Evolutionary conservation across 2,113 vertebrate species (phyloP), one percentile per base, ranked within the genome.

Genomic region (rabbit (Oryctolagus cuniculus)): DNA sequence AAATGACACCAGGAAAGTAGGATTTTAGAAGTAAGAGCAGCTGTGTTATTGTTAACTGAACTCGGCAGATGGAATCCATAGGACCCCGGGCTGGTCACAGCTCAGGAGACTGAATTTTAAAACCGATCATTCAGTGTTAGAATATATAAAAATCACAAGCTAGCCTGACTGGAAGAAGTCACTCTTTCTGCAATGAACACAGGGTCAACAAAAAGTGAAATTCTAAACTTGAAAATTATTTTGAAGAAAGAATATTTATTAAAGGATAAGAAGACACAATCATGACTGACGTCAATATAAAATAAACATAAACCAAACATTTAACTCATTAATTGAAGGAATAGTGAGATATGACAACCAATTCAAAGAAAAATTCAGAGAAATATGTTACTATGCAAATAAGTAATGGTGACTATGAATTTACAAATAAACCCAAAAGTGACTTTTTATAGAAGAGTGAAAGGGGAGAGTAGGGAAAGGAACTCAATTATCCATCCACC

Each of bases 1-100:
- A 86, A 96, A 97, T 84, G 90, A 95, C n/a, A 51, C 87, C 44
- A 91, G 89, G 87, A 70, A 95, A 93, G 74, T 24, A 63, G 82
- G 74, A 85, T 90, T 95, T 36, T 73, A 79, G 75, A 96, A 90
- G 67, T 70, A 94, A 89, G 90, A 95, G 84, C 93, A 97, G 97
- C 95, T 97, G 97, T 96, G 94, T 95, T 96, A 96, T 96, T 94
- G 82, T 94, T 96, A 95, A 97, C 89, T 80, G 36, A 93, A 96
- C 89, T 44, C 95, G 69, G 72, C 95, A 98, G 96, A 93, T 97
- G 96, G 96, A 97, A 91, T 88, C 89, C 87, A 93, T 86, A 90
- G 89, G 75, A 85, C 90, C 69, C 88, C 81, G 94, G 94, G 84
- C 95, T 95, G 90, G 69, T 96, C 63, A 87, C 74, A 55, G 58